phyloP scores from a whole-genome alignment of 2,113 vertebrate genomes.

The Aythya baeri region DNA sequence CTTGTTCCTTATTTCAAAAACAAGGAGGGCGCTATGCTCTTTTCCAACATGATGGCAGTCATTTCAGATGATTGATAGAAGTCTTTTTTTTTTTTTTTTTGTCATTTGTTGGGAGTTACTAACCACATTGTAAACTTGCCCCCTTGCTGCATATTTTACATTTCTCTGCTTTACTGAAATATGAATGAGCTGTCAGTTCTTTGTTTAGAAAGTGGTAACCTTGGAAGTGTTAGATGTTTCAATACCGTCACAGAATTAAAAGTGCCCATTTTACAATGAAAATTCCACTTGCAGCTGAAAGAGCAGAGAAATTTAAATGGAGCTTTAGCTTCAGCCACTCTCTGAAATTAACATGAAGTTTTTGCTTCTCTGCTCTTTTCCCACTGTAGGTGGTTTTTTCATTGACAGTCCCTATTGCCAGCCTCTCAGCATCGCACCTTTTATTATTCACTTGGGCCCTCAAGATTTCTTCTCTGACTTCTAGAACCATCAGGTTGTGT shows the following conservation, averaged over 20 bases:
- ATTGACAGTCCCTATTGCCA: constrained; percentile 99
- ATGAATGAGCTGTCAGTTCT: constrained; percentile 81
- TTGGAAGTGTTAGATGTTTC: constrained; percentile 82
- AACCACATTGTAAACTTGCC: constrained; percentile 88
- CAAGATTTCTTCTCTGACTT: constrained; percentile 99
- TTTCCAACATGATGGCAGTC: constrained; percentile 87
- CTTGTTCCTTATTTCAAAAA: constrained; percentile 50
- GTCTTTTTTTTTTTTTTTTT: constrained; percentile 82
- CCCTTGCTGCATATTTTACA: constrained; percentile 89
- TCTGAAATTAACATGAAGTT: constrained; percentile 81
- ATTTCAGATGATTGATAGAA: constrained; percentile 85
- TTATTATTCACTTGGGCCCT: constrained; percentile 99
- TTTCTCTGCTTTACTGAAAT: constrained; percentile 89
- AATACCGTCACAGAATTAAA: constrained; percentile 82
- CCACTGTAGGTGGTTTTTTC: constrained; percentile 98
- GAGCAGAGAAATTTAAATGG: constrained; percentile 89
- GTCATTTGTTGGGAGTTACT: constrained; percentile 90
- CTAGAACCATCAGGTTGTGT: constrained; percentile 92
- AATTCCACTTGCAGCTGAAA: constrained; percentile 91
- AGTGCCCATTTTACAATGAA: constrained; percentile 87
- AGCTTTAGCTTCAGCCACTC: constrained; percentile 80
- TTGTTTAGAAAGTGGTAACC: constrained; percentile 81
- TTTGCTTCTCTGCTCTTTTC: constrained; percentile 90
- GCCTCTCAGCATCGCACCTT: constrained; percentile 96
- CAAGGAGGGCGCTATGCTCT: constrained; percentile 79